phyloP scores from a whole-genome alignment of 2,797 vertebrate species.

The Natrix natrix region DNA sequence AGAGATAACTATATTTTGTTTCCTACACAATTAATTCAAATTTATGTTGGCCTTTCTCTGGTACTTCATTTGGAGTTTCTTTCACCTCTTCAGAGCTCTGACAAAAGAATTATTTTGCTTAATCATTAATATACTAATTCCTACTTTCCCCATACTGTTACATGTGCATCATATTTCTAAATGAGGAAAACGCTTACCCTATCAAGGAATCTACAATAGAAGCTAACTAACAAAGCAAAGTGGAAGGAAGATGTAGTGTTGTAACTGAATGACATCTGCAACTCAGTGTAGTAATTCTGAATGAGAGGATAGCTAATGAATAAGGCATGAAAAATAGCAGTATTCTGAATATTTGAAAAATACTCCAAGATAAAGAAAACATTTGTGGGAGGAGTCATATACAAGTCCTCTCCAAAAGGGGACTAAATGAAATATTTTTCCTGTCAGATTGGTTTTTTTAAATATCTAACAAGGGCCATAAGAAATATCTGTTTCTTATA shows the following conservation, averaged over 20 bases:
- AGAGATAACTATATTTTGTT: background rate
- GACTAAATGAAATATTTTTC: background rate
- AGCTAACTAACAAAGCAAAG: background rate
- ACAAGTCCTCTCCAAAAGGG: fast-evolving
- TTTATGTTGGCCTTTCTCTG: background rate
- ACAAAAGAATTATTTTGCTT: background rate
- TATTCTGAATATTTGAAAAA: background rate
- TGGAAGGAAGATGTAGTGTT: background rate
- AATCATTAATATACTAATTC: background rate
- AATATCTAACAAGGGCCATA: constrained; percentile 12
- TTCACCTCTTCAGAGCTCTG: background rate
- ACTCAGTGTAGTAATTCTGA: background rate
- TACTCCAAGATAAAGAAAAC: background rate
- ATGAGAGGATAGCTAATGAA: background rate
- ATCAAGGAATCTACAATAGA: background rate
- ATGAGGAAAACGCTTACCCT: background rate
- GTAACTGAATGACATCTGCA: background rate
- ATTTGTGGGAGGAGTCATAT: background rate
- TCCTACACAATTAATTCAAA: background rate
- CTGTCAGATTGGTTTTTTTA: constrained; percentile 23
- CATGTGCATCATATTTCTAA: background rate
- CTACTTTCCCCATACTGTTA: background rate
- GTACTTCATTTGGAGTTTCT: background rate
- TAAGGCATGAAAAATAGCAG: background rate
- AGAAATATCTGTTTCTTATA: background rate